Conservation (phyloP, 2,888 invertebrate species). For the Salpingus planirostris region DNA sequence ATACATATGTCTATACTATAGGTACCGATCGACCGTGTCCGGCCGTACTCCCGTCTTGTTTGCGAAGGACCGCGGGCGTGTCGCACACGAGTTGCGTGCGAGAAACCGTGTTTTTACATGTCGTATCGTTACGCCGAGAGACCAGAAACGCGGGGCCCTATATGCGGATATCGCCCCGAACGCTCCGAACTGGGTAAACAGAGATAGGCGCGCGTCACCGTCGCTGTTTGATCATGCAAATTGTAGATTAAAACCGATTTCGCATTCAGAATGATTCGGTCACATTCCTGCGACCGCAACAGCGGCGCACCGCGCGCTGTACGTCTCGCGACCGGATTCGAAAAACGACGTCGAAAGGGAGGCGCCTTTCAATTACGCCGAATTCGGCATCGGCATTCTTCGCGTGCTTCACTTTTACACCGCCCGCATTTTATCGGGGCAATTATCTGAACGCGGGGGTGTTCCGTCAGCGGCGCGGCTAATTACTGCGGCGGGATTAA, state of each 20-base stretch:
- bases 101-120: slow-evolving; percentile 30
- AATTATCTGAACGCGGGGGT: slow-evolving; percentile 15
- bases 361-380: background rate
- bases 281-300: slow-evolving; percentile 6
- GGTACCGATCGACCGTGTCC: no score
- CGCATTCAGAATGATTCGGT: slow-evolving; percentile 35
- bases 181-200: slow-evolving; percentile 41
- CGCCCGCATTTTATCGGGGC: slow-evolving; percentile 12
- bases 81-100: slow-evolving; percentile 13
- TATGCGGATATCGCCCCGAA: slow-evolving; percentile 1
- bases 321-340: no score
- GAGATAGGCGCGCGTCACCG: slow-evolving; percentile 39
- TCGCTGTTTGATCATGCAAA: slow-evolving; percentile 42
- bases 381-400: slow-evolving; percentile 12
- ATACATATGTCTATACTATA: no score
- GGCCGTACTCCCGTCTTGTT: slow-evolving; percentile 15
- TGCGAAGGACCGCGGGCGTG: slow-evolving; percentile 10
- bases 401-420: slow-evolving; percentile 11
- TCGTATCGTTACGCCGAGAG: slow-evolving; percentile 35
- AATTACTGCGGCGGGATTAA: slow-evolving; percentile 12
- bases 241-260: slow-evolving; percentile 42
- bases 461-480: slow-evolving; percentile 15
- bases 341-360: background rate
- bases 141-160: no score
- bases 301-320: background rate